These are phyloP conservation scores for Orius insidiosus DNA, from an alignment of 1,140 invertebrate genomes.

Conservation along the genomic window DNA sequence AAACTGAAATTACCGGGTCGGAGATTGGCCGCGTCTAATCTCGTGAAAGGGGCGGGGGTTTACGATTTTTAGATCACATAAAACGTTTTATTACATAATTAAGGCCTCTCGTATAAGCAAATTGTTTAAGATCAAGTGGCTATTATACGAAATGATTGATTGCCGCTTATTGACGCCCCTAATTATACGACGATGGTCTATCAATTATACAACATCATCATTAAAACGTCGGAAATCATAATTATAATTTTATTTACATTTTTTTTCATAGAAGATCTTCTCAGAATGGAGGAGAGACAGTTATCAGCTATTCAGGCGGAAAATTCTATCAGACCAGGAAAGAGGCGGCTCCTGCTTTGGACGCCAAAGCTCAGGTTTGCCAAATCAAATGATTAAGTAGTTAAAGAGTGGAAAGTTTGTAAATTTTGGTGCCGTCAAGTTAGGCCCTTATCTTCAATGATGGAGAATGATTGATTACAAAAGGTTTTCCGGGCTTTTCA, in stretches of 20 bases:
- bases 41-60: too few species aligned
- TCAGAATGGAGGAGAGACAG: conserved; percentile 13
- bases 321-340: conserved; percentile 11
- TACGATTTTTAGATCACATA: too few species aligned
- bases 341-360: conserved; percentile 7
- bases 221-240: not conserved
- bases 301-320: conserved; percentile 13
- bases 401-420: too few species aligned
- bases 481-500: not conserved
- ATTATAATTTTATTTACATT: not conserved
- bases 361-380: not conserved
- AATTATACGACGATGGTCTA: not conserved
- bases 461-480: too few species aligned
- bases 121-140: not conserved
- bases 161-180: not conserved
- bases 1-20: too few species aligned
- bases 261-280: conserved; percentile 7
- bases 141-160: not conserved
- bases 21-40: too few species aligned
- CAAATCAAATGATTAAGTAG: too few species aligned
- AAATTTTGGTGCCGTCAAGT: too few species aligned
- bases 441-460: not conserved
- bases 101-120: too few species aligned
- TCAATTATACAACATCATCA: not conserved
- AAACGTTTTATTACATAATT: too few species aligned